These are phyloP conservation scores for Oxycera nigricornis DNA, from an alignment of 2,888 invertebrate species.

Conservation along the genomic window DNA sequence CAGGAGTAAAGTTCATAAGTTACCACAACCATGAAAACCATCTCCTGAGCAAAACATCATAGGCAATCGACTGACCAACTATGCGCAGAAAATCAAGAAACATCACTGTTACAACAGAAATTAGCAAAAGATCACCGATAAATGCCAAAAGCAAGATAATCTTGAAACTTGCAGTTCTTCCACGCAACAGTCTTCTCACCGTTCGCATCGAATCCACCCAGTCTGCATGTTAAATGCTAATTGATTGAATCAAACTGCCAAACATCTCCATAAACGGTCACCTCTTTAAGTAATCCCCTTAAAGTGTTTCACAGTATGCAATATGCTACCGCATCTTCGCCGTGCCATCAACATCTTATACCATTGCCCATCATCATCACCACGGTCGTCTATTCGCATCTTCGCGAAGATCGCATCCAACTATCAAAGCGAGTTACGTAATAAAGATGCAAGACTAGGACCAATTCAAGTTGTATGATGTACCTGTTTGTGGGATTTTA, in stretches of 20 bases:
- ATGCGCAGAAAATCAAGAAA: conserved; percentile 11
- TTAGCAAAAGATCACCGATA: conserved; percentile 14
- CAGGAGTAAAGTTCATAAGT: conserved; percentile 15
- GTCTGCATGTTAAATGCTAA: conserved; percentile 22
- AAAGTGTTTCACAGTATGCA: neutral
- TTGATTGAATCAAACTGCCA: conserved; percentile 35
- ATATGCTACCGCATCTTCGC: conserved; percentile 2
- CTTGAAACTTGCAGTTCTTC: neutral
- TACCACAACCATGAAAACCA: neutral
- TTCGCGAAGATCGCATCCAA: neutral
- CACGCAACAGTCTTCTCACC: neutral
- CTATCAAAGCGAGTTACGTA: conserved; percentile 5
- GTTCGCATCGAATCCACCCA: neutral
- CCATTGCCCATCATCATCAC: neutral
- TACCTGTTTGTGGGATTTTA: conserved; percentile 1
- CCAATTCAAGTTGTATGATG: neutral
- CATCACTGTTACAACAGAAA: neutral
- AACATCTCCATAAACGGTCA: conserved; percentile 15
- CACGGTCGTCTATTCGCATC: neutral
- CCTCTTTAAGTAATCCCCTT: conserved; percentile 19
- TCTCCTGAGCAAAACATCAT: neutral
- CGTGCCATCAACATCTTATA: neutral
- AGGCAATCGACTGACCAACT: neutral
- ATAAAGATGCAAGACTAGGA: conserved; percentile 13
- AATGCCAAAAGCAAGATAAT: conserved; percentile 26